A percentile compares a stretch with the other conserved stretches of the same genome.
Conservation (phyloP, 2,797 vertebrate species). For the Galaxias olidus region DNA sequence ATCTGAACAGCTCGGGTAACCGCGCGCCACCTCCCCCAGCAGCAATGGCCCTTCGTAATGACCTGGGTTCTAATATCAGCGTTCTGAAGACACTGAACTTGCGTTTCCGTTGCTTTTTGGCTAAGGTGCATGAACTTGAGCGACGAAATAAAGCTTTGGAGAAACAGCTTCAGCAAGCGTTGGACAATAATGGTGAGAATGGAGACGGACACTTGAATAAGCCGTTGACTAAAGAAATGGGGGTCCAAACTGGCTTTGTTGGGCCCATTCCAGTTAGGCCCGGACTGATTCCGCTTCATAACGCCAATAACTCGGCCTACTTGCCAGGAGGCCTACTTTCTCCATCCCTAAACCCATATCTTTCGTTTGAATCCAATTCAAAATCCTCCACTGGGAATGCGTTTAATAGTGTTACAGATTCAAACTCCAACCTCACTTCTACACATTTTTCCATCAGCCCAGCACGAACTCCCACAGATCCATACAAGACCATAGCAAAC, state of each 20-base stretch:
- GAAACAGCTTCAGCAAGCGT: conserved; percentile 87
- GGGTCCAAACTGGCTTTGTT: conserved; percentile 84
- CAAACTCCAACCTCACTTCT: conserved; percentile 58
- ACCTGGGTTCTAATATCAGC: conserved; percentile 91
- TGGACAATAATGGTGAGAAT: conserved; percentile 55
- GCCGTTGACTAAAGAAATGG: conserved; percentile 75
- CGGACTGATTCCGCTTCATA: conserved; percentile 52
- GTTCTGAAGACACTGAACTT: conserved; percentile 91
- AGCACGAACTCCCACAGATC: conserved; percentile 53
- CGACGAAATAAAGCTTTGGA: conserved; percentile 89
- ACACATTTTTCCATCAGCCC: conserved; percentile 40
- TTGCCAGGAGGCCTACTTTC: conserved; percentile 63
- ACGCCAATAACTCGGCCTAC: conserved; percentile 59
- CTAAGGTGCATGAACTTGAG: conserved; percentile 91
- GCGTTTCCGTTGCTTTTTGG: conserved; percentile 90
- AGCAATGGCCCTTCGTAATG: conserved; percentile 86
- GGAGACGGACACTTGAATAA: conserved; percentile 47
- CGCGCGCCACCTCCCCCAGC: conserved; percentile 64
- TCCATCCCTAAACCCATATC: conserved; percentile 55
- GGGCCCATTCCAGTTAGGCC: conserved; percentile 65
- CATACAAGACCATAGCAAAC: conserved; percentile 37
- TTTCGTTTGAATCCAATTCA: conserved; percentile 42
- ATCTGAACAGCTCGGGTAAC: conserved; percentile 51
- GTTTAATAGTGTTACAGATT: conserved; percentile 12
- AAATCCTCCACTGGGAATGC: conserved; percentile 33